A percentile compares a stretch with the other conserved stretches of the same genome.
These are phyloP conservation scores for Automeris io DNA, from an alignment of 2,888 invertebrate genomes.

Conservation along the genomic window DNA sequence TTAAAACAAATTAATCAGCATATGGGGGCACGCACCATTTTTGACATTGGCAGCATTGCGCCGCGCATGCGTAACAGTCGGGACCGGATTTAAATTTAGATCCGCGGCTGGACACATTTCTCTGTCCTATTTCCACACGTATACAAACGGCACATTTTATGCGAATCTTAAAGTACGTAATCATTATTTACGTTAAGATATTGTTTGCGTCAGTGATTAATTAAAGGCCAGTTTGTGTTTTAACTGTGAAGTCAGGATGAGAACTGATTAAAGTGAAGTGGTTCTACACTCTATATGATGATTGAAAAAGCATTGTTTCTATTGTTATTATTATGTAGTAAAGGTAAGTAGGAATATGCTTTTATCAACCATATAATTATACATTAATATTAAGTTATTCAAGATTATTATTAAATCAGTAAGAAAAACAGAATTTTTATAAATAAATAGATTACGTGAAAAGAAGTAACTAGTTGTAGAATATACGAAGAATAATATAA, in stretches of 20 bases:
- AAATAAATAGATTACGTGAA: too few relatives aligned
- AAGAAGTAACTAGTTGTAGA: too few relatives aligned
- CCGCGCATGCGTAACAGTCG: constrained; percentile 62
- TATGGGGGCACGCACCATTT: constrained; percentile 14
- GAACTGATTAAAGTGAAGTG: constrained; percentile 5
- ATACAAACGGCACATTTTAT: constrained; percentile 47
- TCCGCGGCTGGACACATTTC: constrained; percentile 48
- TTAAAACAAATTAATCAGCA: not conserved
- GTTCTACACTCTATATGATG: constrained; percentile 26
- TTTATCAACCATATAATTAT: too few relatives aligned
- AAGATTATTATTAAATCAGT: too few relatives aligned
- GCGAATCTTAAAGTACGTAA: constrained; percentile 29
- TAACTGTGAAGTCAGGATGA: constrained; percentile 22
- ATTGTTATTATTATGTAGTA: constrained; percentile 41
- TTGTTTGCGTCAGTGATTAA: constrained; percentile 25
- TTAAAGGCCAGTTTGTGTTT: constrained; percentile 12
- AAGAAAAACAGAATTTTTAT: too few relatives aligned
- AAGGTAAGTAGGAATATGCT: constrained; percentile 35
- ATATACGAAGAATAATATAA: too few relatives aligned
- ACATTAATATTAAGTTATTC: too few relatives aligned
- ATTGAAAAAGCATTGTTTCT: constrained; percentile 30
- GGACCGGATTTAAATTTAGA: constrained; percentile 67
- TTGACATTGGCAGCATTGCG: constrained; percentile 36
- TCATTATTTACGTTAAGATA: constrained; percentile 22
- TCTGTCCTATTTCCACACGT: constrained; percentile 57